Evolutionary conservation across 1,140 invertebrate genomes (phyloP).

Genomic region (Drosophila elegans): DNA sequence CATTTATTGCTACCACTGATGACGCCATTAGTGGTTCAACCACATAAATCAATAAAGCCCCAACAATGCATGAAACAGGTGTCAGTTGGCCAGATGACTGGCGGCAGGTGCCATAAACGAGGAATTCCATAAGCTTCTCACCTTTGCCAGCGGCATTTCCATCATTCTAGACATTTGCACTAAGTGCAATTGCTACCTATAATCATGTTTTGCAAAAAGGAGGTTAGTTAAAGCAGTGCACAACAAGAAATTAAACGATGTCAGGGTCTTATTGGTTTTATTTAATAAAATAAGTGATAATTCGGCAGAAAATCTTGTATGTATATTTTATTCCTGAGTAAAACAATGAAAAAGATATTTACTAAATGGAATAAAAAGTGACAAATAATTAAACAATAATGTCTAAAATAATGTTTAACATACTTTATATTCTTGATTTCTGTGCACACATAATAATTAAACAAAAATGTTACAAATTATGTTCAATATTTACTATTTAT

Average conservation of each 20-base stretch:
- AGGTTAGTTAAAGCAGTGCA: not conserved
- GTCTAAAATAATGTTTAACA: too few relatives aligned
- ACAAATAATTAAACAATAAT: too few relatives aligned
- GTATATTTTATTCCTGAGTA: too few relatives aligned
- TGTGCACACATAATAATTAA: not conserved
- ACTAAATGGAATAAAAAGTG: too few relatives aligned
- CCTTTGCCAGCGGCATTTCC: slow-evolving; percentile 22
- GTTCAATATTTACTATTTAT: too few relatives aligned
- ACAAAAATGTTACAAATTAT: too few relatives aligned
- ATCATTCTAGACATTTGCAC: slow-evolving; percentile 14
- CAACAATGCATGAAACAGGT: slow-evolving; percentile 47
- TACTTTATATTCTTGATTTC: not conserved
- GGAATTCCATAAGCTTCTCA: slow-evolving; percentile 51
- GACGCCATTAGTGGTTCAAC: slow-evolving; percentile 36
- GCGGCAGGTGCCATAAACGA: slow-evolving; percentile 51
- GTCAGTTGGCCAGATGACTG: slow-evolving; percentile 29
- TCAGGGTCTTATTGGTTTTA: not conserved
- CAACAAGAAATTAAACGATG: not conserved
- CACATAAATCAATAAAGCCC: slow-evolving; percentile 74
- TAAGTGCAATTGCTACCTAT: slow-evolving; percentile 6
- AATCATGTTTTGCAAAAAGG: not conserved
- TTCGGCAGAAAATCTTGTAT: too few relatives aligned
- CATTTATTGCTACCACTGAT: slow-evolving; percentile 22
- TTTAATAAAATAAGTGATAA: not conserved
- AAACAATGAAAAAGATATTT: too few relatives aligned